phyloP scores from a whole-genome alignment of 1,140 invertebrate genomes.

The Temnothorax longispinosus region DNA sequence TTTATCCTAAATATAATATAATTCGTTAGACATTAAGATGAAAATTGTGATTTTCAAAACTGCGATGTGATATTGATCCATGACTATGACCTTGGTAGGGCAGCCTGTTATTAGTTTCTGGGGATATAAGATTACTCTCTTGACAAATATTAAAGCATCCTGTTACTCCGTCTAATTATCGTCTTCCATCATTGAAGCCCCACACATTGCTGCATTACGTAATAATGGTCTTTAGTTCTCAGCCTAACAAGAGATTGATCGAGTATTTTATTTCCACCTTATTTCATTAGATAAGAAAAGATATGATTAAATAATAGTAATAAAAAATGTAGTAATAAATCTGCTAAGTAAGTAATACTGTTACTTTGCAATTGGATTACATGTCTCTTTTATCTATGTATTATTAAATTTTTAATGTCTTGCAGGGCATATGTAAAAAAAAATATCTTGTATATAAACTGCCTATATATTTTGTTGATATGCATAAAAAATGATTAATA shows the following conservation, averaged over 20 bases:
- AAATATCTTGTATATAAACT: not conserved
- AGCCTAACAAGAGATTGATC: not conserved
- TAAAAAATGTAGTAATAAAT: not conserved
- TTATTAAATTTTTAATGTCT: not conserved
- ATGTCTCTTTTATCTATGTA: not conserved
- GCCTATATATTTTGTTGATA: not conserved
- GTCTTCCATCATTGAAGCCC: conserved; percentile 42
- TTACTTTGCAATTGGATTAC: not conserved
- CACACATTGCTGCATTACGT: not conserved
- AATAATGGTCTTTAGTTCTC: not conserved
- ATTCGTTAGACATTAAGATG: not conserved
- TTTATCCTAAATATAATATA: not conserved
- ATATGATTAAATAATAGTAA: conserved; percentile 1
- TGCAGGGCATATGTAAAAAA: not conserved
- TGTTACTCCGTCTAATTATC: conserved; percentile 75
- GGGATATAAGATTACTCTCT: conserved; percentile 81
- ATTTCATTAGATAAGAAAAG: not conserved
- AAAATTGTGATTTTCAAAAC: not conserved
- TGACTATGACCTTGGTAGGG: conserved; percentile 72
- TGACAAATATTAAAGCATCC: conserved; percentile 78
- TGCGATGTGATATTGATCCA: conserved; percentile 74
- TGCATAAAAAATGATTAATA: not conserved
- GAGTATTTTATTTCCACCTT: not conserved
- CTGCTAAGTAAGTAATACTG: not conserved
- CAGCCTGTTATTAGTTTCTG: conserved; percentile 80